Percentiles rank a stretch among this genome's conserved stretches.
Evolutionary conservation across 2,888 invertebrate genomes (phyloP).

Genomic region (Epistrophe grossulariae): DNA sequence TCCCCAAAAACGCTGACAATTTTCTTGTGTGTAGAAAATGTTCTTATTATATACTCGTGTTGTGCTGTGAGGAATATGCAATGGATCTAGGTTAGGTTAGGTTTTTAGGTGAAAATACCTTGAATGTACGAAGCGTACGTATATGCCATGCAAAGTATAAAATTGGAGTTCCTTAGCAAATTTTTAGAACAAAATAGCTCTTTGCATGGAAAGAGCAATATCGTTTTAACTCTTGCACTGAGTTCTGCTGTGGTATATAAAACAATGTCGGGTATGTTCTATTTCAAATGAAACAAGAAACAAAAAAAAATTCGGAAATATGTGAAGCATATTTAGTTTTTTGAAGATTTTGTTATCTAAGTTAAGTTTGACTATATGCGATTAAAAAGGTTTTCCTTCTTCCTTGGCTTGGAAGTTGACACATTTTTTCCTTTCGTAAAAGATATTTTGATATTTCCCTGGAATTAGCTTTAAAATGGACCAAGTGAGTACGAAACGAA

Average conservation of each 20-base stretch:
- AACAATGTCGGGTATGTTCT: slow-evolving; percentile 50
- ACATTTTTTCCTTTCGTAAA: background rate
- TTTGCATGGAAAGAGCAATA: slow-evolving; percentile 4
- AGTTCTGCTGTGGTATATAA: slow-evolving; percentile 35
- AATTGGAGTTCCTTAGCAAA: slow-evolving; percentile 46
- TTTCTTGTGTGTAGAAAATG: slow-evolving; percentile 61
- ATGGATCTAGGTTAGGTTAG: slow-evolving; percentile 65
- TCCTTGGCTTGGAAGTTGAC: background rate
- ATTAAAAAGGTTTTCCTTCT: background rate
- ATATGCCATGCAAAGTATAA: slow-evolving; percentile 43
- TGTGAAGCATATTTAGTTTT: slow-evolving; percentile 15
- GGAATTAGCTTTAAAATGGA: background rate
- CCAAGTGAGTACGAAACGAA: too few relatives aligned
- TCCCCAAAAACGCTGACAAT: slow-evolving; percentile 72
- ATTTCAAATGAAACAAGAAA: background rate
- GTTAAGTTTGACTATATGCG: background rate
- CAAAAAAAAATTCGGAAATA: background rate
- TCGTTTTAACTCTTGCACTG: background rate
- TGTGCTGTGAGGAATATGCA: slow-evolving; percentile 49
- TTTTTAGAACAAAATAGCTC: slow-evolving; percentile 57
- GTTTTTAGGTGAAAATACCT: slow-evolving; percentile 70
- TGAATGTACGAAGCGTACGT: slow-evolving; percentile 34
- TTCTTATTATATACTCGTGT: slow-evolving; percentile 60
- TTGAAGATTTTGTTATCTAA: background rate
- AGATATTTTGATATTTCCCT: too few relatives aligned